Base-by-base conservation (phyloP, 2,888 invertebrate species). In the Apotomis betuletana region DNA sequence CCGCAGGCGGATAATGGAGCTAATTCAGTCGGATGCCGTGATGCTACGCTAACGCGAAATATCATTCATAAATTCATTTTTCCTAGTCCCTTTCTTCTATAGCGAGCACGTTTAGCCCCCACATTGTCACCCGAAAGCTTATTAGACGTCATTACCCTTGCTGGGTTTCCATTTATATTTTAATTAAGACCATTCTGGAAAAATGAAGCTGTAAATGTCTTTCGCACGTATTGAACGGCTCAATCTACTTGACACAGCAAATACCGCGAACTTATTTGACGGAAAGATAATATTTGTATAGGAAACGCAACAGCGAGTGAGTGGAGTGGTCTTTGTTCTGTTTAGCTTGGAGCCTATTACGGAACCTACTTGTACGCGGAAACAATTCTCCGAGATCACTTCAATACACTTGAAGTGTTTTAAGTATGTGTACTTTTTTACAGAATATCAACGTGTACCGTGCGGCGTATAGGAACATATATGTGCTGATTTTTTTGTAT, bases 31-130 rank as follows among this genome's bases (percentile, higher is more conserved):
- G 68, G 74, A 75, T 63, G 74, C 73, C 75, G 73, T 74, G 75
- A 75, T 74, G 74, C 79, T 80, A 79, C 76, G 77, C 74, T 76
- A 76, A 80, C 79, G 80, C 78, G 77, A 78, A 79, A 79, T 78
- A 80, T 80, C 79, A 83, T 82, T 82, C 81, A 83, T 85, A 85
- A 83, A 83, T 83, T 82, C 80, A 79, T 82, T 83, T 82, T 80
- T 77, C 80, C 77, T 77, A 78, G 79, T 80, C 80, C 79, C 80
- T 77, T 78, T 74, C 78, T 78, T 78, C 78, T 78, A 76, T 78
- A 78, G 78, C 77, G 77, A 75, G 74, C 76, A 78, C 79, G 76
- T 81, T 82, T 78, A 77, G 79, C 79, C 75, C 75, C 80, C 76
- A 78, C 80, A 78, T 81, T 81, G 80, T 79, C 80, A 78, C 77